Conservation (phyloP, 1,140 invertebrate genomes). For the Drosophila lacertosa region DNA sequence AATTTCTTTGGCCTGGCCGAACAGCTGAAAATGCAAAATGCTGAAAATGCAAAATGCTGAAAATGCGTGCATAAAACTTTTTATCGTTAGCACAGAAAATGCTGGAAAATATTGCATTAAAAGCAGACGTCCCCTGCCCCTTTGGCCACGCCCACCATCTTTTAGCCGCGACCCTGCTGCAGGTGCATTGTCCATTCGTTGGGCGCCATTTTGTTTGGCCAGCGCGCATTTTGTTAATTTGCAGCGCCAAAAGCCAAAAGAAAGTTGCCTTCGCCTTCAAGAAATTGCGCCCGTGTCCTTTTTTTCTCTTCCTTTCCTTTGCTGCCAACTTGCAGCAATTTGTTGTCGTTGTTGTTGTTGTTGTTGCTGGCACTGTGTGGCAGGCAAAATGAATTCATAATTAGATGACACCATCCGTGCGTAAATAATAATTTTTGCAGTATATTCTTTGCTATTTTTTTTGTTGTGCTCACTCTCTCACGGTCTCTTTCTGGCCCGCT, state of each 20-base stretch:
- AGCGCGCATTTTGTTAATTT: constrained; percentile 74
- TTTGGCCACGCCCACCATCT: constrained; percentile 4
- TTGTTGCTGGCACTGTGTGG: constrained; percentile 19
- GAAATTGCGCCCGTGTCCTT: constrained; percentile 12
- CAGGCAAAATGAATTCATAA: constrained; percentile 83
- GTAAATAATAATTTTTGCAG: constrained; percentile 82
- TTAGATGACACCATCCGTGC: constrained; percentile 84
- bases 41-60: constrained; percentile 63
- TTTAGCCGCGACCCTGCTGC: constrained; percentile 28
- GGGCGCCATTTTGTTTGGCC: constrained; percentile 53
- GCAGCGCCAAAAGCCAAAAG: constrained; percentile 53
- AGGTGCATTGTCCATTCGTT: constrained; percentile 74
- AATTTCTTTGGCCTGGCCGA: constrained; percentile 65
- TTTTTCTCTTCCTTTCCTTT: neutral
- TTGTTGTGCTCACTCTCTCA: neutral
- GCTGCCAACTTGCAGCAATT: constrained; percentile 8
- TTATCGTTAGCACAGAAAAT: constrained; percentile 65
- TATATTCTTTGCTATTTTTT: constrained; percentile 47
- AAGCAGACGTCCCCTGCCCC: constrained; percentile 34
- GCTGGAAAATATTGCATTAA: constrained; percentile 74
- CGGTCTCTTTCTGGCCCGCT: constrained; percentile 12
- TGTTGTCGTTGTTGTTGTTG: constrained; percentile 46
- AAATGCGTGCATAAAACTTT: constrained; percentile 73
- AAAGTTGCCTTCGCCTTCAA: constrained; percentile 53
- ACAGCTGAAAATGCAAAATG: constrained; percentile 15